Evolutionary conservation across 2,888 invertebrate species (phyloP).

Genomic region (Rhagonycha lutea): DNA sequence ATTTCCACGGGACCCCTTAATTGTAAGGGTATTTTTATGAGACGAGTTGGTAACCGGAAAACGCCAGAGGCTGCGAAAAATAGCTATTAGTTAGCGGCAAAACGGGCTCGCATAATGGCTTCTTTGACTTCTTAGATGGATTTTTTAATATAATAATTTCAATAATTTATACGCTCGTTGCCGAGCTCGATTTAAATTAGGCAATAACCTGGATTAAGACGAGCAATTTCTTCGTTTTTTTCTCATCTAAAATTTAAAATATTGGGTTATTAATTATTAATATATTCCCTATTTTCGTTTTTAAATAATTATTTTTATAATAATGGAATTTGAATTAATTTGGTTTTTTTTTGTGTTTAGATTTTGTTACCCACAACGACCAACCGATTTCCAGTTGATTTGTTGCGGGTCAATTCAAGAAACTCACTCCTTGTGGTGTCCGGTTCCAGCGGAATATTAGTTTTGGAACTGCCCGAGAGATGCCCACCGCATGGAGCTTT

Average conservation of each 20-base stretch:
- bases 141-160: constrained; percentile 77
- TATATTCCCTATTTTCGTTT: constrained; percentile 8
- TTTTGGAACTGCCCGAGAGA: constrained; percentile 72
- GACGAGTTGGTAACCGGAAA: constrained; percentile 33
- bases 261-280: constrained; percentile 29
- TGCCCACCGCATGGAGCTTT: constrained; percentile 73
- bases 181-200: constrained; percentile 54
- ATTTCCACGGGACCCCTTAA: constrained; percentile 21
- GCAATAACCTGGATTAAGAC: constrained; percentile 55
- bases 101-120: constrained; percentile 58
- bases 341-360: constrained; percentile 56
- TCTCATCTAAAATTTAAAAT: constrained; percentile 18
- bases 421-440: constrained; percentile 71
- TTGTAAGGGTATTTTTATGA: constrained; percentile 42
- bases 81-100: constrained; percentile 53
- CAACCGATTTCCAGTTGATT: constrained; percentile 71
- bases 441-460: constrained; percentile 71
- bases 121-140: constrained; percentile 74
- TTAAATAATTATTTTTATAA: constrained; percentile 5
- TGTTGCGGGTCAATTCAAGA: constrained; percentile 66
- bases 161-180: constrained; percentile 56
- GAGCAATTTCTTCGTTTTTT: constrained; percentile 27
- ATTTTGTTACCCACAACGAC: constrained; percentile 69
- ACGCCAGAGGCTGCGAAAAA: constrained; percentile 50
- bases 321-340: not conserved